A percentile compares a stretch with the other conserved stretches of the same genome.
These are phyloP conservation scores for Antheraea pernyi DNA, from an alignment of 1,140 invertebrate species.

Conservation along the genomic window DNA sequence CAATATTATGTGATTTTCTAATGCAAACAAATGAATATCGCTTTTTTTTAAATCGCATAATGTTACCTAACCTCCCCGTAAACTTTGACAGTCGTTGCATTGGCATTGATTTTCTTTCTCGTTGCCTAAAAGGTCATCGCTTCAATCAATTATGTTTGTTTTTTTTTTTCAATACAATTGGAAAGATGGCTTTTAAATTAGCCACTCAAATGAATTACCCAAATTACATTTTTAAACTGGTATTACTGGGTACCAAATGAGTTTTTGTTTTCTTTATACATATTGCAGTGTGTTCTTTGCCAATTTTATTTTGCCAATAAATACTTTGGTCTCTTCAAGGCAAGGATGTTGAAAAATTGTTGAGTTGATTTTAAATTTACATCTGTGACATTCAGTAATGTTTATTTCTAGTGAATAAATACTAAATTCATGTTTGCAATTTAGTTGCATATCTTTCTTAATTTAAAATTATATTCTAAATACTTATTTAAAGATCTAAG, in stretches of 20 bases:
- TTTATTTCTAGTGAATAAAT: too few relatives aligned
- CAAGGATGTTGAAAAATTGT: neutral
- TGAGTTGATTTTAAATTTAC: too few relatives aligned
- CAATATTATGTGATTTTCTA: neutral
- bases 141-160: too few relatives aligned
- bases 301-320: neutral
- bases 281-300: neutral
- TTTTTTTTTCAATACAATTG: too few relatives aligned
- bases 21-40: neutral
- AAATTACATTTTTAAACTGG: too few relatives aligned
- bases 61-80: constrained; percentile 29
- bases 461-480: too few relatives aligned
- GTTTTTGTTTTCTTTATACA: neutral
- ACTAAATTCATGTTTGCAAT: too few relatives aligned
- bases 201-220: too few relatives aligned
- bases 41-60: neutral
- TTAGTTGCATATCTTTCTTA: too few relatives aligned
- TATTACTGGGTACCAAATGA: neutral
- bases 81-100: constrained; percentile 15
- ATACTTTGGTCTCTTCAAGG: neutral
- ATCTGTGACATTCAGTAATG: too few relatives aligned
- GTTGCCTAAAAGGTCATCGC: constrained; percentile 7
- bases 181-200: too few relatives aligned
- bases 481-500: too few relatives aligned
- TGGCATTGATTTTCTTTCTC: constrained; percentile 36